Evolutionary conservation across 2,113 vertebrate genomes (phyloP).

Genomic region (Rhizomys pruinosus): DNA sequence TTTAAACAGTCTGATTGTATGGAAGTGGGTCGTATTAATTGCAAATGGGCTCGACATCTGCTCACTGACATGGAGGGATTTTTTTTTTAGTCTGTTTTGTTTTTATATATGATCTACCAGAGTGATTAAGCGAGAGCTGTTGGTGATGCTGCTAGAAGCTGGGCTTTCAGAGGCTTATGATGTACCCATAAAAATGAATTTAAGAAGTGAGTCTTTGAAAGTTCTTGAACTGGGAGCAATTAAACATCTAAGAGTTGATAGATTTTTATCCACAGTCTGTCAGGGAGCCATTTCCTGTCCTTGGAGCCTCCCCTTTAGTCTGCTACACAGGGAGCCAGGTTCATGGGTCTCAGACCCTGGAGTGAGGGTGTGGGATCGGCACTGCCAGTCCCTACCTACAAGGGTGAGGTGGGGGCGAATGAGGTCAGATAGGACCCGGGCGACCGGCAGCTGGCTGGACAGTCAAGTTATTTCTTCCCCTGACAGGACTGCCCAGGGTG

Average conservation of each 20-base stretch:
- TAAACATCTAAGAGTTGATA: slow-evolving; percentile 4
- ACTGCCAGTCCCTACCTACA: background rate
- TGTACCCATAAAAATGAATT: slow-evolving; percentile 57
- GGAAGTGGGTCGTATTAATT: slow-evolving; percentile 86
- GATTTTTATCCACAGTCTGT: background rate
- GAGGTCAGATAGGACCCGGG: background rate
- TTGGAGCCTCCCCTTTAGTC: background rate
- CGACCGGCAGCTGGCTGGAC: background rate
- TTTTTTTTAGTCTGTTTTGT: slow-evolving; percentile 77
- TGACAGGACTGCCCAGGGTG: background rate
- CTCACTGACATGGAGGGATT: slow-evolving; percentile 73
- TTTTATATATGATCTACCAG: slow-evolving; percentile 75
- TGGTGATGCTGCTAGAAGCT: slow-evolving; percentile 39
- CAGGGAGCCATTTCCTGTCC: background rate
- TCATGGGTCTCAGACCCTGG: background rate
- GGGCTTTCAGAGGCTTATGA: slow-evolving; percentile 47
- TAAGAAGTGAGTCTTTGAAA: slow-evolving; percentile 35
- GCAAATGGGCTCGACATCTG: slow-evolving; percentile 85
- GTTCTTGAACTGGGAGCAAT: slow-evolving; percentile 35
- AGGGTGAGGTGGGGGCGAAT: background rate
- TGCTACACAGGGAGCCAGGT: background rate
- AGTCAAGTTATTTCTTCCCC: background rate
- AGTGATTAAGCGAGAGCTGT: slow-evolving; percentile 72
- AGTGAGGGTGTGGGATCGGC: accelerated
- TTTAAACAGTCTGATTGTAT: slow-evolving; percentile 83